Evolutionary conservation across 64 coral and sea anemone species (phyloP).

Genomic region (Exaiptasia diaphana): DNA sequence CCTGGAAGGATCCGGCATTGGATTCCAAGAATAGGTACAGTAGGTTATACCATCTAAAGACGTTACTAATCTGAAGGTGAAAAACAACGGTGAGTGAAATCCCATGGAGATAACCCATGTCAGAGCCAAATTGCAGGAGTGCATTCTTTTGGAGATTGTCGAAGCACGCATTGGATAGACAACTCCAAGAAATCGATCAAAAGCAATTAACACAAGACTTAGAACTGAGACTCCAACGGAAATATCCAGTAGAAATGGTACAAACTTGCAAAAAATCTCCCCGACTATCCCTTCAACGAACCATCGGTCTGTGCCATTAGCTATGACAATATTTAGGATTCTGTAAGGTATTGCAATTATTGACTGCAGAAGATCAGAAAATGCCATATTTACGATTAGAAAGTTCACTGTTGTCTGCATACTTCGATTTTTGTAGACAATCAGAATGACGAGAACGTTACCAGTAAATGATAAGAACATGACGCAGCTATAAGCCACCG

Average conservation of each 20-base stretch:
- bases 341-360: background rate
- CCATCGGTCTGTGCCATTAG: background rate
- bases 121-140: background rate
- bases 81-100: conserved; percentile 16
- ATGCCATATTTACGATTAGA: conserved; percentile 58
- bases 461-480: conserved; percentile 13
- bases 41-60: background rate
- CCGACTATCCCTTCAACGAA: conserved; percentile 18
- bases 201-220: conserved; percentile 22
- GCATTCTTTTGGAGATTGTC: background rate
- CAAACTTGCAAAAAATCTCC: conserved; percentile 20
- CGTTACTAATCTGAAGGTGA: background rate
- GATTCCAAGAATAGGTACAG: conserved; percentile 14
- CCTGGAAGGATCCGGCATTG: background rate
- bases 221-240: conserved; percentile 31
- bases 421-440: conserved; percentile 21
- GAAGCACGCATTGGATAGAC: conserved; percentile 46
- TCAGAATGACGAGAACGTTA: background rate
- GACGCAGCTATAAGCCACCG: background rate
- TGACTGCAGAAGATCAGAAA: conserved; percentile 22
- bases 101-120: conserved; percentile 27
- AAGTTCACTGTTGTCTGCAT: conserved; percentile 28
- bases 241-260: conserved; percentile 12
- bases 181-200: conserved; percentile 35
- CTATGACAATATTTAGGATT: background rate